Evolutionary conservation across 2,113 vertebrate genomes (phyloP).

Genomic region (Hydropotes inermis): DNA sequence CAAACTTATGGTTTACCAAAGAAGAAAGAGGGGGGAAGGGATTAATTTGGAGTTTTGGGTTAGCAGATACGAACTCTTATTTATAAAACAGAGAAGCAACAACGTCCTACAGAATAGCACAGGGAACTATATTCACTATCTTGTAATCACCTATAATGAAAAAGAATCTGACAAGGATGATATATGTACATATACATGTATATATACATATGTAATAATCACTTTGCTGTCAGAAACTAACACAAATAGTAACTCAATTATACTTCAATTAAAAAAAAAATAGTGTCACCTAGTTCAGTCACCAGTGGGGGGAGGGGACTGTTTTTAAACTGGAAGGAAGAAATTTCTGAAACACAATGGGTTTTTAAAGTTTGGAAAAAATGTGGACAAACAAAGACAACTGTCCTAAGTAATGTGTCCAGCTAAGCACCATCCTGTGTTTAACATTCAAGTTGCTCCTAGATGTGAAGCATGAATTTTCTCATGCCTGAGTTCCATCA

Average conservation of each 20-base stretch:
- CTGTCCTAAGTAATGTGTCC: not conserved
- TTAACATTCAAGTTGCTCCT: not conserved
- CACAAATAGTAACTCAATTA: not conserved
- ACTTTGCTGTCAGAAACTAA: not conserved
- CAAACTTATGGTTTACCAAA: not conserved
- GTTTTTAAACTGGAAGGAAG: not conserved
- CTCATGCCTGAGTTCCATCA: not conserved
- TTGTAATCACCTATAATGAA: not conserved
- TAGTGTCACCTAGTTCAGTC: not conserved
- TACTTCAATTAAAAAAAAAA: not conserved
- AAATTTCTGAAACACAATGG: not conserved
- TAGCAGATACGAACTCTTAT: not conserved
- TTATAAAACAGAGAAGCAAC: not conserved
- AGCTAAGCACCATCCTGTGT: not conserved
- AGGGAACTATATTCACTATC: not conserved
- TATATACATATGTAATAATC: not conserved
- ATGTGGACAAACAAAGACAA: not conserved
- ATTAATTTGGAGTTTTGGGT: not conserved
- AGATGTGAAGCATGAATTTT: not conserved
- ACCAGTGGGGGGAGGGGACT: accelerated
- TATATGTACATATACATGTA: not conserved
- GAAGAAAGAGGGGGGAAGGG: not conserved
- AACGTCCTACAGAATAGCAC: not conserved
- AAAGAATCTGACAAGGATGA: not conserved
- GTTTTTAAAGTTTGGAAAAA: not conserved